phyloP scores from a whole-genome alignment of 2,888 invertebrate genomes.

The Oeneis ivallda region DNA sequence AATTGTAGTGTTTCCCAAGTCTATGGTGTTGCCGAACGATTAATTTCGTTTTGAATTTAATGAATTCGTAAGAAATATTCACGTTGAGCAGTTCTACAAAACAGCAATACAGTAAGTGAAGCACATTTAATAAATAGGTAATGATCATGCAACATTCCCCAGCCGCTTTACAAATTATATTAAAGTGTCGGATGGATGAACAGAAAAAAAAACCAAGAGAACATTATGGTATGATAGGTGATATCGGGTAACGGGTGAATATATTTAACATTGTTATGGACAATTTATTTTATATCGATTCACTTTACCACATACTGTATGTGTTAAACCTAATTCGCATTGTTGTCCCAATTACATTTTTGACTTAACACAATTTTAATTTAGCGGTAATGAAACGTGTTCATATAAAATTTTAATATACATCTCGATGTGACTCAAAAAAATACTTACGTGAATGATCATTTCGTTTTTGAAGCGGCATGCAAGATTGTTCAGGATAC shows the following conservation, averaged over 20 bases:
- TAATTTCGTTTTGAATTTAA: too few species aligned
- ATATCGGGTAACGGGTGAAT: constrained; percentile 66
- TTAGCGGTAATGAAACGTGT: constrained; percentile 45
- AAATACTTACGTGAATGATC: constrained; percentile 89
- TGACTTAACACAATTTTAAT: constrained; percentile 28
- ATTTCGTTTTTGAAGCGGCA: constrained; percentile 88
- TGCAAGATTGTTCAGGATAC: constrained; percentile 89
- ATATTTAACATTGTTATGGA: constrained; percentile 42
- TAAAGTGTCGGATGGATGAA: constrained; percentile 75
- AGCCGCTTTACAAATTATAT: constrained; percentile 75
- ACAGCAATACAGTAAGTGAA: constrained; percentile 27
- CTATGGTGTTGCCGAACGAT: background rate
- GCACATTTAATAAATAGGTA: constrained; percentile 24
- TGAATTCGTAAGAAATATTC: background rate
- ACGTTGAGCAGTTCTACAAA: constrained; percentile 14
- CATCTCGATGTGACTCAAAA: constrained; percentile 79
- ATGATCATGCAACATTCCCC: constrained; percentile 77
- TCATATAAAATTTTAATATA: constrained; percentile 44
- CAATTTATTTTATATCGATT: constrained; percentile 28
- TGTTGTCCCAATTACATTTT: constrained; percentile 40
- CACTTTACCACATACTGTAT: constrained; percentile 38
- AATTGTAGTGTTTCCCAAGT: too few species aligned
- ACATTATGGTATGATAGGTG: constrained; percentile 64
- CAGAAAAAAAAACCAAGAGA: constrained; percentile 58
- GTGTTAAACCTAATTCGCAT: constrained; percentile 43